Evolutionary conservation across 2,113 vertebrate genomes (phyloP), one percentile per base, ranked within the genome.

Genomic region (Mustela nigripes): DNA sequence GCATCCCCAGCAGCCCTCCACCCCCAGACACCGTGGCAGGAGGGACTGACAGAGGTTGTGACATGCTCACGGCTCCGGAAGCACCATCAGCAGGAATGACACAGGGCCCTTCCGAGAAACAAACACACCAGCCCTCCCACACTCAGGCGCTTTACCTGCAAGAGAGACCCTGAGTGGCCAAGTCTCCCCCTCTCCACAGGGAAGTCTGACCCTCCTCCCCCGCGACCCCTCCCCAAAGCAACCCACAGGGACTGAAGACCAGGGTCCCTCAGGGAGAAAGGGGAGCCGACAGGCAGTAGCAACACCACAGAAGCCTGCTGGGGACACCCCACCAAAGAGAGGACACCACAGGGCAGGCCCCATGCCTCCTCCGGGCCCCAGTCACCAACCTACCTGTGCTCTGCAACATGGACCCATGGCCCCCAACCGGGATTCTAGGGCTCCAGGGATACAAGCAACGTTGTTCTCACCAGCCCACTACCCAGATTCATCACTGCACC

Each of bases 21-120:
- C 53, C 56, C 18, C 56, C 19, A 1, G 1, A 14, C 24, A 21
- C 48, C 7, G 0, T 12, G 0, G 39, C 0, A 0, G 1, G 28
- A 36, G 33, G 63, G 63, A 31, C 5, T 7, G 63, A 67, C 63
- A 16, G 14, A 67, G 31, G 31, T 33, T 14, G 28, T 7, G 14
- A 33, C 31, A 7, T 14, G 14, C 63, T 67, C 63, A 45, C 2
- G 24, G 22, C 33, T 16, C 28, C 3, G 0, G 7, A 24, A 63
- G 89, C 7, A 28, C 11, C 11, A 0, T 60, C 7, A 31, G 19
- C 6, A 9, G 50, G 2, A 5, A 21, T 1, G 31, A 67, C 63
- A 33, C 63, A 33, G 10, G 10, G 14, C 0, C n/a, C 26, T 19
- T 58, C 50, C 26, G 31, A 42, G 12, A 28, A 63, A 12, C 18